Percentiles rank a stretch among this genome's conserved stretches.
phyloP scores from a whole-genome alignment of 2,888 invertebrate species.

The Drosophila crucigera region DNA sequence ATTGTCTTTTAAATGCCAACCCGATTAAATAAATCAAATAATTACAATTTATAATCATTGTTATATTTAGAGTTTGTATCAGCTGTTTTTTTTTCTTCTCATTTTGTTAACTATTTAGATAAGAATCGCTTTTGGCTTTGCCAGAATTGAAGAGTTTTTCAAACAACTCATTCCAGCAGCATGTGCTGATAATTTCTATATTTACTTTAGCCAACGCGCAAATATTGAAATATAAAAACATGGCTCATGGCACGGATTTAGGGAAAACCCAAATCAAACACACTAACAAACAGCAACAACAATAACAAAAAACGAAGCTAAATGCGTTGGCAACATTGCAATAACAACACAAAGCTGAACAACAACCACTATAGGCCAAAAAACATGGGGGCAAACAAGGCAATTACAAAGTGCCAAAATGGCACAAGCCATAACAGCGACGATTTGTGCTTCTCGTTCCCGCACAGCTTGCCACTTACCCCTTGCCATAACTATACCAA shows the following conservation, averaged over 20 bases:
- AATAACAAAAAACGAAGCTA: slow-evolving; percentile 42
- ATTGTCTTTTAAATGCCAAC: neutral
- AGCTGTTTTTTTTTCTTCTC: neutral
- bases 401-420: slow-evolving; percentile 80
- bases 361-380: slow-evolving; percentile 59
- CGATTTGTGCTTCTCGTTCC: slow-evolving; percentile 34
- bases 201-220: slow-evolving; percentile 47
- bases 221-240: slow-evolving; percentile 75
- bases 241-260: slow-evolving; percentile 69
- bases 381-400: slow-evolving; percentile 75
- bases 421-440: slow-evolving; percentile 77
- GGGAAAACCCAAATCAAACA: slow-evolving; percentile 48
- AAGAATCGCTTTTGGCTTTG: neutral
- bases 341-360: slow-evolving; percentile 51
- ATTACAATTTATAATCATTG: neutral
- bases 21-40: neutral
- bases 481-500: slow-evolving; percentile 54
- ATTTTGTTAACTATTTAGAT: neutral
- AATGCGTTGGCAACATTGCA: slow-evolving; percentile 69
- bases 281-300: slow-evolving; percentile 26
- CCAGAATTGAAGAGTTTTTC: slow-evolving; percentile 12
- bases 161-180: slow-evolving; percentile 9
- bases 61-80: neutral
- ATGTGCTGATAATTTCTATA: slow-evolving; percentile 53
- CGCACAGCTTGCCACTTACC: neutral